Conservation (phyloP, 1,140 invertebrate genomes). For the Hydropsyche tenuis region DNA sequence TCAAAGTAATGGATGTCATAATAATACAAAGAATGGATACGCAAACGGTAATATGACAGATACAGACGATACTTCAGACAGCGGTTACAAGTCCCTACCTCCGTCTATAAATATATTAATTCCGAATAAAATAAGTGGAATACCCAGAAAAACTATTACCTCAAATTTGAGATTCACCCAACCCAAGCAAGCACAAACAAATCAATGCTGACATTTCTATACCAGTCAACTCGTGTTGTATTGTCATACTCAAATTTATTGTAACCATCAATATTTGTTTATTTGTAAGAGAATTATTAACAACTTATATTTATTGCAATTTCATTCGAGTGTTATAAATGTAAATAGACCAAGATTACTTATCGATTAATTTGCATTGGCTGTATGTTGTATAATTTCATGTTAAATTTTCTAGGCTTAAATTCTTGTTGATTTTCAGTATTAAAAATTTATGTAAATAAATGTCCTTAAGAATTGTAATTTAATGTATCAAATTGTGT, state of each 20-base stretch:
- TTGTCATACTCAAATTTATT: not conserved
- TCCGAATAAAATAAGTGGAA: conserved; percentile 60
- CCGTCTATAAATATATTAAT: conserved; percentile 60
- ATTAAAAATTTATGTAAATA: no score
- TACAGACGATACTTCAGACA: conserved; percentile 61
- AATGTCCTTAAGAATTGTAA: no score
- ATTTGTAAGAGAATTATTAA: no score
- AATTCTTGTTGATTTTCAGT: no score
- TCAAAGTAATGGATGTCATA: conserved; percentile 56
- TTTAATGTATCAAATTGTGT: no score
- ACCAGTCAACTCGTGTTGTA: not conserved
- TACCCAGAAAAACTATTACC: conserved; percentile 56
- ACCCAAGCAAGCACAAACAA: conserved; percentile 48
- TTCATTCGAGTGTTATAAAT: no score
- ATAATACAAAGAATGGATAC: conserved; percentile 56
- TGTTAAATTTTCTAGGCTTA: no score
- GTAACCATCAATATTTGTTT: no score
- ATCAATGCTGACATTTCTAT: conserved; percentile 37
- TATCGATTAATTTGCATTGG: no score
- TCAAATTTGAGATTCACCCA: conserved; percentile 40
- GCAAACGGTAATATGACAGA: conserved; percentile 60
- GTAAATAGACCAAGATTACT: no score
- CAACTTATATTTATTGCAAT: no score
- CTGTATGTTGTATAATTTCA: no score
- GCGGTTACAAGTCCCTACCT: conserved; percentile 62